A percentile compares a stretch with the other conserved stretches of the same genome.
Evolutionary conservation across 2,888 invertebrate genomes (phyloP).

Genomic region (Rhagonycha fulva): DNA sequence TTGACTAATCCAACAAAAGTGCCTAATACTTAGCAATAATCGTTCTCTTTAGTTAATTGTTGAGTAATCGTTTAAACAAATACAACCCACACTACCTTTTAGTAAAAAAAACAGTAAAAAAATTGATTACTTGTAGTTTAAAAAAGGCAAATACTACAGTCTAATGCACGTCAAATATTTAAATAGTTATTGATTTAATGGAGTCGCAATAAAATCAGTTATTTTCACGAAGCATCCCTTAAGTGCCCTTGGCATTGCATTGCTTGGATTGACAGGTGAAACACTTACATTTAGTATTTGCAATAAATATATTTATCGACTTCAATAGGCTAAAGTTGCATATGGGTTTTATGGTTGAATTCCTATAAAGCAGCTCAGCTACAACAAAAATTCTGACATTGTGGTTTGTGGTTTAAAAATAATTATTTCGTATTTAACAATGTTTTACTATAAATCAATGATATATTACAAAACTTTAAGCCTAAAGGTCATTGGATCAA

Average conservation of each 20-base stretch:
- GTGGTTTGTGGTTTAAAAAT: not conserved
- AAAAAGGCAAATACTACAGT: not conserved
- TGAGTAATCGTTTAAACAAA: not conserved
- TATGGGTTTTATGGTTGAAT: conserved; percentile 4
- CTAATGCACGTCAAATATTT: not conserved
- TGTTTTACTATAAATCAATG: not conserved
- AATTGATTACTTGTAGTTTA: not conserved
- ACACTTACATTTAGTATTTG: conserved; percentile 10
- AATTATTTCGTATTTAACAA: not conserved
- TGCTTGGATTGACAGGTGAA: conserved; percentile 15
- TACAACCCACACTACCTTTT: not conserved
- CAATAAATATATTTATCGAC: conserved; percentile 21
- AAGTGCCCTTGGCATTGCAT: conserved; percentile 26
- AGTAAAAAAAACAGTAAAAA: not conserved
- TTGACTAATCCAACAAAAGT: not conserved
- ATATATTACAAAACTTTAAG: not conserved
- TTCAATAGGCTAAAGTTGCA: not conserved
- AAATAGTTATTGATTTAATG: not conserved
- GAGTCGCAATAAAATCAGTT: not conserved
- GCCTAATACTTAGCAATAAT: not conserved
- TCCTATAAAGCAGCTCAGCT: not conserved
- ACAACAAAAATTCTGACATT: not conserved
- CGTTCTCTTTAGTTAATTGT: not conserved
- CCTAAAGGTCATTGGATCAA: too few relatives aligned
- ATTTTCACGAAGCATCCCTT: not conserved